Evolutionary conservation across 2,797 vertebrate species (phyloP).

Genomic region (Aulostomus chinensis): DNA sequence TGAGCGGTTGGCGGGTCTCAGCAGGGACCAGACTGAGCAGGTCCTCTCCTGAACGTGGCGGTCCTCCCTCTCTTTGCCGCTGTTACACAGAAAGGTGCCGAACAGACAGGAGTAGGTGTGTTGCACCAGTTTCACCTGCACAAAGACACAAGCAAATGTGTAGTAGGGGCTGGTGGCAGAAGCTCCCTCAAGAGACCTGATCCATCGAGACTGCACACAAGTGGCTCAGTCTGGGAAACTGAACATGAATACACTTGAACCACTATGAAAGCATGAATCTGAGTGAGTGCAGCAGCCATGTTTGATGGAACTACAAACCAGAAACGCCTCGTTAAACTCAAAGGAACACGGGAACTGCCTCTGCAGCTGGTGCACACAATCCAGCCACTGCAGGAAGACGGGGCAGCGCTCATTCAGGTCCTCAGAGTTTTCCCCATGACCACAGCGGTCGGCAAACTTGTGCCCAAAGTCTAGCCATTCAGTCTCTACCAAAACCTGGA

Average conservation of each 20-base stretch:
- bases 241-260: background rate
- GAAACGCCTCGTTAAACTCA: conserved; percentile 98
- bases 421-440: conserved; percentile 94
- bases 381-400: conserved; percentile 97
- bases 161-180: conserved; percentile 15
- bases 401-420: conserved; percentile 97
- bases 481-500: conserved; percentile 96
- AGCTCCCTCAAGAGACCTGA: background rate
- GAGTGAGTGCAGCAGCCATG: too few relatives aligned
- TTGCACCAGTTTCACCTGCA: conserved; percentile 96
- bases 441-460: conserved; percentile 97
- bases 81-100: conserved; percentile 99
- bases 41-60: conserved; percentile 93
- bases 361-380: conserved; percentile 98
- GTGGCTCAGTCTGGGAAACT: background rate
- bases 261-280: too few relatives aligned
- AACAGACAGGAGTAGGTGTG: conserved; percentile 98
- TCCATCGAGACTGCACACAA: conserved; percentile 10
- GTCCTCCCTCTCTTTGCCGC: conserved; percentile 93
- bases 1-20: conserved; percentile 91
- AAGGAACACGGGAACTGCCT: conserved; percentile 99
- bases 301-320: conserved; percentile 78
- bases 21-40: conserved; percentile 96
- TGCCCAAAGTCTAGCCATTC: conserved; percentile 99
- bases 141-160: conserved; percentile 13